Conservation (phyloP, 2,797 vertebrate species). For the Enoplosus armatus region DNA sequence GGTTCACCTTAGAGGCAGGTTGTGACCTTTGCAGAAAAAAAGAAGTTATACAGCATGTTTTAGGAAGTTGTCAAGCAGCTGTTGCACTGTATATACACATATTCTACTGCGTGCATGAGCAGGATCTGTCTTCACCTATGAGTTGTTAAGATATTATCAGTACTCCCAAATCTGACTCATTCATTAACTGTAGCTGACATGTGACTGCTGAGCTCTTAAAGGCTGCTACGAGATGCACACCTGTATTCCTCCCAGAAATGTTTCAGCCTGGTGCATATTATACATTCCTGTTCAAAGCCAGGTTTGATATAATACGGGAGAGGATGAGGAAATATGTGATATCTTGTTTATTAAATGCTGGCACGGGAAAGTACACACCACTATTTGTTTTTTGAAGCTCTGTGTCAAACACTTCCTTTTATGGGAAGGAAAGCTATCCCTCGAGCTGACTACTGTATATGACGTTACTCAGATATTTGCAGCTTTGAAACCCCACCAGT, state of each 20-base stretch:
- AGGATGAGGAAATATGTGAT: constrained; percentile 12
- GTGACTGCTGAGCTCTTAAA: constrained; percentile 27
- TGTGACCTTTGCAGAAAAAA: constrained; percentile 32
- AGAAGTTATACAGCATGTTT: constrained; percentile 12
- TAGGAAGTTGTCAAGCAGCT: constrained; percentile 58
- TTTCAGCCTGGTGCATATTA: constrained; percentile 30
- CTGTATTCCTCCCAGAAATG: constrained; percentile 60
- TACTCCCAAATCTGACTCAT: constrained; percentile 28
- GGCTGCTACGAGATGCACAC: constrained; percentile 56
- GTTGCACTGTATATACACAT: not conserved
- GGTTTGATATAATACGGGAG: constrained; percentile 26
- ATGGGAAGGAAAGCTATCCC: constrained; percentile 51
- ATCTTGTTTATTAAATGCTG: constrained; percentile 27
- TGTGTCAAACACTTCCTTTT: constrained; percentile 57
- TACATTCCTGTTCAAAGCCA: constrained; percentile 56
- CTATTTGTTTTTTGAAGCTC: not conserved
- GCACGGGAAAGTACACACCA: not conserved
- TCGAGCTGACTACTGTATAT: constrained; percentile 2
- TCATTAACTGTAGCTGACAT: constrained; percentile 56
- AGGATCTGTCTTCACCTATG: constrained; percentile 49
- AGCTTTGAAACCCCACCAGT: constrained; percentile 20
- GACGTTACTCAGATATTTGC: constrained; percentile 49
- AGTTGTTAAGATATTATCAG: constrained; percentile 53
- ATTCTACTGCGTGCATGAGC: constrained; percentile 23
- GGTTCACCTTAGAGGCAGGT: constrained; percentile 51